Base-by-base conservation (phyloP, 2,888 invertebrate species). In the Notodonta dromedarius region DNA sequence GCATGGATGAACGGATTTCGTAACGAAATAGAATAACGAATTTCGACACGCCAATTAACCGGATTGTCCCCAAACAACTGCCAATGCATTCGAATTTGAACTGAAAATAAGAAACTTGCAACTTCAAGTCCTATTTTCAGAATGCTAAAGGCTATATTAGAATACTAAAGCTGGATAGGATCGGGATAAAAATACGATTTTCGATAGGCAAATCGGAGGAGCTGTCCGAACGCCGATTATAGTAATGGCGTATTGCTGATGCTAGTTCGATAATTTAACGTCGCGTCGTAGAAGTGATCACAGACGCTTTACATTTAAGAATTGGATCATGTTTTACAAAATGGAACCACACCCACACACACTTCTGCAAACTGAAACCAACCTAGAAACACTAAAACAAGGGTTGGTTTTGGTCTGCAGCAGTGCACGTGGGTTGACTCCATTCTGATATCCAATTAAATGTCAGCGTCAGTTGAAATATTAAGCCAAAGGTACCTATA, bases 1-100 rank as follows among this genome's bases (percentile, higher is more conserved):
- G 58, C 61, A 58, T 61, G 60, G 24, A 58, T 60, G 59, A 35
- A 58, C 53, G 32, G 55, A 39, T 58, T 54, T 32, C 60, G 32
- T 71, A 70, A 65, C 55, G 57, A 56, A 67, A 70, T 70, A 65
- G 62, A 63, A 61, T 68, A 70, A 78, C 71, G 68, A 66, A 58
- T 73, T 68, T 68, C 67, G 66, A 76, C 72, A 64, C 67, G 66
- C 69, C 79, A 78, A 80, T 80, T 78, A 81, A 73, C 66, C 59
- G 63, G 70, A 77, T 64, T 70, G 56, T 65, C 61, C 57, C 58
- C 63, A 48, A 13, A 53, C 65, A 57, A 48, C 59, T 62, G 55
- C 61, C 16, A 57, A 67, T 70, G 66, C 67, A 65, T 61, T 57
- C 58, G 55, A 62, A 58, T 69, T 46, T 14, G 42, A 55, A 56